phyloP scores from a whole-genome alignment of 2,113 vertebrate genomes.

The Vulpes vulpes region DNA sequence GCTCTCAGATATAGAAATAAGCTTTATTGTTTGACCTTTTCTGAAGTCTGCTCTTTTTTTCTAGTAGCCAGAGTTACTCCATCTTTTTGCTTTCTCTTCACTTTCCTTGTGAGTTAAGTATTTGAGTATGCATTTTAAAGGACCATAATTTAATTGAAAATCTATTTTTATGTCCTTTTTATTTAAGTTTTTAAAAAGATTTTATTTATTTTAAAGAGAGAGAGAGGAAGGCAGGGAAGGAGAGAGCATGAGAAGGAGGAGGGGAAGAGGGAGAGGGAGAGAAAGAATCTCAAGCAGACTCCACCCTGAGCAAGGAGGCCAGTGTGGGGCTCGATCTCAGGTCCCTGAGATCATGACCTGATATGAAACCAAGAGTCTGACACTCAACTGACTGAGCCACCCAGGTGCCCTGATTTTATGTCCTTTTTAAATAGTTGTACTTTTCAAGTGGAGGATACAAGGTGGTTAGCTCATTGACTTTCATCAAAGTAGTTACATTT shows the following conservation, averaged over 20 bases:
- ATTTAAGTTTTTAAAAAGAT: neutral
- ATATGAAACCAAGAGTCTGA: neutral
- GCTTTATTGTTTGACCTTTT: neutral
- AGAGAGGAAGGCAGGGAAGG: neutral
- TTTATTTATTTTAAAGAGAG: neutral
- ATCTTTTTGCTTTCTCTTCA: neutral
- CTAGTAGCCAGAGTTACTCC: neutral
- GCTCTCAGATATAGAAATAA: neutral
- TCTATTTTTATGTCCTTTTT: neutral
- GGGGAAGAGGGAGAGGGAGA: neutral
- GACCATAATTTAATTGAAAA: neutral
- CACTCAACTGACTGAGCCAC: neutral
- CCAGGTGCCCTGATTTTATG: neutral
- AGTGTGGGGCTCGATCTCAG: neutral
- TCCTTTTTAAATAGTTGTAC: neutral
- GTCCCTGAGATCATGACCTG: neutral
- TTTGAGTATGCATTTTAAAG: neutral
- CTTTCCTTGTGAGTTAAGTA: neutral
- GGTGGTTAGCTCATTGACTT: neutral
- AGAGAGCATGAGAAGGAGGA: neutral
- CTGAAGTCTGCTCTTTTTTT: neutral
- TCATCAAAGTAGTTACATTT: neutral
- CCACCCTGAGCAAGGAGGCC: neutral
- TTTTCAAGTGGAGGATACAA: neutral
- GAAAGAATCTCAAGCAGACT: neutral